These are phyloP conservation scores for Mustela lutreola DNA, from an alignment of 2,113 vertebrate genomes.

Conservation along the genomic window DNA sequence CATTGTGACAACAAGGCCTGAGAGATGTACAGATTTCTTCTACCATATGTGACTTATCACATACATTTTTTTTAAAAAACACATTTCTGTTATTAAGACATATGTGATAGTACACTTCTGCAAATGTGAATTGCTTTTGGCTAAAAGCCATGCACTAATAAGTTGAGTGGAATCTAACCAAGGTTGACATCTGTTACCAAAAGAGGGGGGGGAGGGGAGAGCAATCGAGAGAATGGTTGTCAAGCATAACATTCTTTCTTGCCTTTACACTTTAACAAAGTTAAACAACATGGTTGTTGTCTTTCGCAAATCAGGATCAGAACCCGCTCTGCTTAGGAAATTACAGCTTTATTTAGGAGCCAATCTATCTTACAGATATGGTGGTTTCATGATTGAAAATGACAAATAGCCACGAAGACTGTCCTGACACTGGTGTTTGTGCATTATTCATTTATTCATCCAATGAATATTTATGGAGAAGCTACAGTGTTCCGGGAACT, in stretches of 20 bases:
- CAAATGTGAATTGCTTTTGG: conserved; percentile 89
- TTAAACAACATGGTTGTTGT: conserved; percentile 67
- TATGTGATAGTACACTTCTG: conserved; percentile 88
- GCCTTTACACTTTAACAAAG: conserved; percentile 72
- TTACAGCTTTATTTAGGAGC: conserved; percentile 54
- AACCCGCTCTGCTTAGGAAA: conserved; percentile 65
- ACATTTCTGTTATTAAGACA: conserved; percentile 89
- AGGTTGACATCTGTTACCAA: conserved; percentile 87
- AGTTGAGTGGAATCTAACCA: conserved; percentile 87
- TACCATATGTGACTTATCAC: conserved; percentile 89
- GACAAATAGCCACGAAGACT: conserved; percentile 49
- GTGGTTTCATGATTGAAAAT: conserved; percentile 66
- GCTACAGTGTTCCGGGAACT: not conserved
- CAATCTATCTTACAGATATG: conserved; percentile 41
- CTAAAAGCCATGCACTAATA: conserved; percentile 89
- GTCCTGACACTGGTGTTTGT: conserved; percentile 49
- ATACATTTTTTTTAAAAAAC: conserved; percentile 86
- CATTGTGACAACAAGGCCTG: conserved; percentile 84
- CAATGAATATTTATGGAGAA: conserved; percentile 50
- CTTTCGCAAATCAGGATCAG: conserved; percentile 69
- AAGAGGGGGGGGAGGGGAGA: conserved; percentile 20
- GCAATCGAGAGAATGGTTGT: conserved; percentile 63
- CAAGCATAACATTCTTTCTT: conserved; percentile 76
- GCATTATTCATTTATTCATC: conserved; percentile 60
- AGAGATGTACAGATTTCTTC: conserved; percentile 86